A percentile compares a stretch with the other conserved stretches of the same genome.
Conservation (phyloP, 2,113 vertebrate genomes). For the Sapajus apella region DNA sequence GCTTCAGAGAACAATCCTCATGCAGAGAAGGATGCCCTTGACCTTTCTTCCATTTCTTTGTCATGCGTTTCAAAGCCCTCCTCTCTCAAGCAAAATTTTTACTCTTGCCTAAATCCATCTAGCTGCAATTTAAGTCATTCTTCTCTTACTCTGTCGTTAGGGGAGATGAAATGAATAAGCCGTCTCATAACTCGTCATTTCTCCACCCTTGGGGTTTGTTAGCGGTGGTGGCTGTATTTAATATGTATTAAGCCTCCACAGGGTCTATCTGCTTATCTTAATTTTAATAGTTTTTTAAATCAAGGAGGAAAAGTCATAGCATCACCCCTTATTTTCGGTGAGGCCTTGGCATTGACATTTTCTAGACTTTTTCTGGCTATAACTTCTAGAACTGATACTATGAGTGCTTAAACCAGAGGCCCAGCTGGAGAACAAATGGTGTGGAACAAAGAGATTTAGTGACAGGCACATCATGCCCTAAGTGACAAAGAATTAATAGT, state of each 20-base stretch:
- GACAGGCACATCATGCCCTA: accelerated
- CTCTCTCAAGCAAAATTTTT: not conserved
- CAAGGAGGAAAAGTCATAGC: not conserved
- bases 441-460: not conserved
- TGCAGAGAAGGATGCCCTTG: not conserved
- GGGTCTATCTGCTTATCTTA: not conserved
- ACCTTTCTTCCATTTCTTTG: not conserved
- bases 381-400: not conserved
- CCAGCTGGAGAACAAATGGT: no score
- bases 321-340: not conserved
- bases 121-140: not conserved
- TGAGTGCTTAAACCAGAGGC: not conserved
- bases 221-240: not conserved
- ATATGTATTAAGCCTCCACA: not conserved
- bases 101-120: not conserved
- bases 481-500: not conserved
- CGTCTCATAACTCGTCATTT: not conserved
- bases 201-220: not conserved
- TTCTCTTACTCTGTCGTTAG: not conserved
- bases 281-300: not conserved
- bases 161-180: not conserved
- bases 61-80: not conserved
- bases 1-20: not conserved
- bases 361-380: not conserved
- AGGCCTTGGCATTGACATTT: constrained; percentile 6